phyloP scores from a whole-genome alignment of 2,888 invertebrate genomes.

The Ypsolopha scabrella region DNA sequence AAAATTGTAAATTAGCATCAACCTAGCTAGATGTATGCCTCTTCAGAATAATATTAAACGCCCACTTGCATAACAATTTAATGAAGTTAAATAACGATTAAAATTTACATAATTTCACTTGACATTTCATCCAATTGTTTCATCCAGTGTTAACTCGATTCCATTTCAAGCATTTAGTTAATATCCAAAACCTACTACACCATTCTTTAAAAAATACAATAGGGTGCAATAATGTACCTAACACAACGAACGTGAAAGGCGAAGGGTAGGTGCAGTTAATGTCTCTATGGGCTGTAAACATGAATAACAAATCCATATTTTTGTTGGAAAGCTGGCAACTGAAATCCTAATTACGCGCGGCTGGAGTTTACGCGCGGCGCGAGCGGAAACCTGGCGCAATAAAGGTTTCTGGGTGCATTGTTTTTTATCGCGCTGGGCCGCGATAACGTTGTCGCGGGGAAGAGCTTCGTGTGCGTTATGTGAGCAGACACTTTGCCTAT shows the following conservation, averaged over 20 bases:
- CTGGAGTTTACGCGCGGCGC: conserved; percentile 12
- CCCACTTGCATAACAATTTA: too few species aligned
- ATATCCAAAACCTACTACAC: neutral
- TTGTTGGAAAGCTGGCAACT: neutral
- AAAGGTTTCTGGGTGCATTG: conserved; percentile 27
- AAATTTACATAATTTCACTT: too few species aligned
- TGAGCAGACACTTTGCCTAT: neutral
- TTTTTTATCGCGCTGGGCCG: conserved; percentile 14
- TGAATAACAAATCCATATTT: neutral
- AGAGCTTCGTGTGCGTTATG: neutral
- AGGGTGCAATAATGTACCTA: neutral
- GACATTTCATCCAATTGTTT: neutral
- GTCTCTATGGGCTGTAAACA: too few species aligned
- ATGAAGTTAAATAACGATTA: too few species aligned
- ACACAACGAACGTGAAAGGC: neutral
- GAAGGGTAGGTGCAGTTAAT: neutral
- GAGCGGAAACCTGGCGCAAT: conserved; percentile 23
- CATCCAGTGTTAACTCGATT: too few species aligned
- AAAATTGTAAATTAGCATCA: too few species aligned
- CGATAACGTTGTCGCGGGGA: neutral
- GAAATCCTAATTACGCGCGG: conserved; percentile 6
- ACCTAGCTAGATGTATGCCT: too few species aligned
- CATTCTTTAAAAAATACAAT: neutral
- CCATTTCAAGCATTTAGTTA: too few species aligned
- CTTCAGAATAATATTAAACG: too few species aligned